Base-by-base conservation (phyloP, 1,140 invertebrate species). In the Papilio aristodemus region DNA sequence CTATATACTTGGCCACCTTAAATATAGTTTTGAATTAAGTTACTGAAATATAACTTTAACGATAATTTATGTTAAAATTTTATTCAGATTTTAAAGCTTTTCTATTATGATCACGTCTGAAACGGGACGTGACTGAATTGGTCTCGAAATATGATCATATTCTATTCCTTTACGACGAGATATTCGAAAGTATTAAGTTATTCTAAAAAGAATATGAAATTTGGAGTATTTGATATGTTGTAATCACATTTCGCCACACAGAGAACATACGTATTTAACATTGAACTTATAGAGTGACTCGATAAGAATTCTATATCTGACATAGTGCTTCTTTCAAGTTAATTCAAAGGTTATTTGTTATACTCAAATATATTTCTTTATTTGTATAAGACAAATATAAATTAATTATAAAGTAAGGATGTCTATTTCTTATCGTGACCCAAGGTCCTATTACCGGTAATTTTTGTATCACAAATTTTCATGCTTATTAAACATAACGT, bases 381-480 rank as follows among this genome's bases (percentile, higher is more conserved):
- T n/a, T n/a, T n/a, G n/a, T n/a, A n/a, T n/a, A n/a, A n/a, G n/a
- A n/a, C n/a, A n/a, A 32, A 32, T 32, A 32, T 32, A 32, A 32
- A 32, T 32, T 2, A 32, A 32, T 32, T 32, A 32, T 32, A 6
- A n/a, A n/a, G n/a, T n/a, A n/a, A n/a, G n/a, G n/a, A n/a, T n/a
- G n/a, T n/a, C n/a, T n/a, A n/a, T n/a, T n/a, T n/a, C n/a, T n/a
- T n/a, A n/a, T n/a, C n/a, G n/a, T n/a, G n/a, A n/a, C n/a, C 27
- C 27, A 32, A 32, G 2, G 6, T 32, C 6, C 27, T 32, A 32
- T 32, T 46, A 25, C 22, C 46, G 19, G 9, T 54, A 2, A 22
- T 22, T 54, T 54, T 5, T 54, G n/a, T 17, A 19, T 54, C 46
- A 54, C 22, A 54, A 22, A 54, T 13, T n/a, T 54, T 54, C 46